These are phyloP conservation scores for Lycaena phlaeas DNA, from an alignment of 2,888 invertebrate species.

Conservation along the genomic window DNA sequence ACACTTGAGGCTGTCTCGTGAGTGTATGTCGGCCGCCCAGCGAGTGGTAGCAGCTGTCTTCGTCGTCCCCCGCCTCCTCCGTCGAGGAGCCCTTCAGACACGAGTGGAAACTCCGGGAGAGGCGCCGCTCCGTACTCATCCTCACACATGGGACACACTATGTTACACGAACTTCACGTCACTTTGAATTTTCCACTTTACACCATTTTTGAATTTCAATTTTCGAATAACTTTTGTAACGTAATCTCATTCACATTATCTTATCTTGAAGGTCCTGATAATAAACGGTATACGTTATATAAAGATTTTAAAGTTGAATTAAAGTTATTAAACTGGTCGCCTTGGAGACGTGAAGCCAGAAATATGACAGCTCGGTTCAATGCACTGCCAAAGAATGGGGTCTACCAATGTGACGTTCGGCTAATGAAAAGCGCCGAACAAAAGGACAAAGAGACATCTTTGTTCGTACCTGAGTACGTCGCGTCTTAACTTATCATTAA, in stretches of 20 bases:
- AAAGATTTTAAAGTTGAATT: not conserved
- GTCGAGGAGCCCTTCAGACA: conserved; percentile 76
- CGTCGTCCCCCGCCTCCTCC: conserved; percentile 64
- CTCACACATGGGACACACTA: conserved; percentile 45
- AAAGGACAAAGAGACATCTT: conserved; percentile 39
- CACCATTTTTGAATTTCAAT: conserved; percentile 11
- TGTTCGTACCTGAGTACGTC: conserved; percentile 25
- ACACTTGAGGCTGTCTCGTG: conserved; percentile 54
- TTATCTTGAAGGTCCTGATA: conserved; percentile 18
- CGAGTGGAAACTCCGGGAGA: conserved; percentile 79
- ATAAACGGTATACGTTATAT: not conserved
- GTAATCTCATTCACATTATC: conserved; percentile 13
- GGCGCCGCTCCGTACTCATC: conserved; percentile 72
- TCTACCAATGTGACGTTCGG: conserved; percentile 50
- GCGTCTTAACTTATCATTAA: not conserved
- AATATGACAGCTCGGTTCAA: conserved; percentile 55
- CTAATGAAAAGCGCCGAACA: conserved; percentile 66
- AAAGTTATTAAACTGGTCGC: conserved; percentile 49
- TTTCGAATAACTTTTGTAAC: conserved; percentile 1
- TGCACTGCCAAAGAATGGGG: conserved; percentile 57
- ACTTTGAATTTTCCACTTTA: conserved; percentile 21
- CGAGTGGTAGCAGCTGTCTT: conserved; percentile 63
- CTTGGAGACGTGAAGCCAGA: conserved; percentile 34
- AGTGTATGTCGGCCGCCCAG: conserved; percentile 59
- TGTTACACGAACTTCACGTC: conserved; percentile 22